phyloP scores from a whole-genome alignment of 2,113 vertebrate species.

The Rallus limicola region DNA sequence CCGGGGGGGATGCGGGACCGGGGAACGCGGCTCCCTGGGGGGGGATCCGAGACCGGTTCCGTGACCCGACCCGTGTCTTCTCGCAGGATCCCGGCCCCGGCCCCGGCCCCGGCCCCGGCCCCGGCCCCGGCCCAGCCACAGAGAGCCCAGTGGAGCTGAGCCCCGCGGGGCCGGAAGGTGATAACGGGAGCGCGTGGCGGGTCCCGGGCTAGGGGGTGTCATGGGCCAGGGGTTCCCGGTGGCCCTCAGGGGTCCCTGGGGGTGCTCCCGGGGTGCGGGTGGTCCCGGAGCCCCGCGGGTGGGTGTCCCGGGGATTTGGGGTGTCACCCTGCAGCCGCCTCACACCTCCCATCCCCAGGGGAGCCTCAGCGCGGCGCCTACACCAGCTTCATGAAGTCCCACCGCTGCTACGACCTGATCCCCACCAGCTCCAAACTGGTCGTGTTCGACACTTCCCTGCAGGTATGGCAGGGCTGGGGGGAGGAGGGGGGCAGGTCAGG shows the following conservation, averaged over 20 bases:
- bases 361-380: constrained; percentile 85
- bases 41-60: too few relatives aligned
- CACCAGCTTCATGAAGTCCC: constrained; percentile 95
- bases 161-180: constrained; percentile 47
- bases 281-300: too few relatives aligned
- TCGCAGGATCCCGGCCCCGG: constrained; percentile 41
- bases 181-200: background rate
- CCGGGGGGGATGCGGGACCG: too few relatives aligned
- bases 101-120: background rate
- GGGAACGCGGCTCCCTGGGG: too few relatives aligned
- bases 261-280: too few relatives aligned
- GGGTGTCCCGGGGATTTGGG: background rate
- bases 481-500: too few relatives aligned
- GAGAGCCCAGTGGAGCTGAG: background rate
- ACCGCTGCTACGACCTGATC: constrained; percentile 95
- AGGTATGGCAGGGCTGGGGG: constrained; percentile 72
- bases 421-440: constrained; percentile 97
- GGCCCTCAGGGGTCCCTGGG: too few relatives aligned
- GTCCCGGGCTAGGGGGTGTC: too few relatives aligned
- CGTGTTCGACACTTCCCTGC: constrained; percentile 96
- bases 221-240: too few relatives aligned
- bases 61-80: background rate
- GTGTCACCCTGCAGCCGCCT: background rate
- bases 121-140: background rate
- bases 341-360: constrained; percentile 44